Evolutionary conservation across 2,888 invertebrate species (phyloP).

Genomic region (Leptodirus hochenwartii): DNA sequence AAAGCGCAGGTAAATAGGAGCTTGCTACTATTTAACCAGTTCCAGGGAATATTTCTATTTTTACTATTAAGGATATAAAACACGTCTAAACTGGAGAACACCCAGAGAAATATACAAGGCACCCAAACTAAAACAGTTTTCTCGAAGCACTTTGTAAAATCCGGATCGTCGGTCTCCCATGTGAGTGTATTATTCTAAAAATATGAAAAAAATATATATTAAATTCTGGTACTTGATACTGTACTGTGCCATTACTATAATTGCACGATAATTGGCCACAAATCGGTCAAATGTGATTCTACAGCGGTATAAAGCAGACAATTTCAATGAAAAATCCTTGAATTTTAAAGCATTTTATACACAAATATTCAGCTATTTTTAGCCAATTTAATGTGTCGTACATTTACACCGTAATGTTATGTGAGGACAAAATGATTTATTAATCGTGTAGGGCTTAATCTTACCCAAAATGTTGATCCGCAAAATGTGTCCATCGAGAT

Average conservation of each 20-base stretch:
- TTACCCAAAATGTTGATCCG: conserved; percentile 67
- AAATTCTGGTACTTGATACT: background rate
- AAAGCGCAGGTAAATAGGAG: conserved; percentile 42
- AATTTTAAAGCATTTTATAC: no score
- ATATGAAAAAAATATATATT: conserved; percentile 3
- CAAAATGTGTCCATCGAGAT: conserved; percentile 58
- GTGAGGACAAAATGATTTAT: no score
- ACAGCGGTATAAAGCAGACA: no score
- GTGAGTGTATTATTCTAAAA: conserved; percentile 53
- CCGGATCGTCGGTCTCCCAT: conserved; percentile 64
- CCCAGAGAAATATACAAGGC: conserved; percentile 73
- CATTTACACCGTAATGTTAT: no score
- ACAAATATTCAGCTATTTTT: no score
- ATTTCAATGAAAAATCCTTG: no score
- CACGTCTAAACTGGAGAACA: conserved; percentile 52
- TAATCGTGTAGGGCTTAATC: no score
- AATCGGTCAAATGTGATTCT: no score
- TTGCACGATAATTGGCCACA: no score
- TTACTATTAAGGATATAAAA: conserved; percentile 60
- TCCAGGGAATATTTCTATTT: conserved; percentile 63
- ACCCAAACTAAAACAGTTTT: conserved; percentile 79
- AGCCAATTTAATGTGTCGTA: no score
- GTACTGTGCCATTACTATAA: no score
- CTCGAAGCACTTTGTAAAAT: conserved; percentile 82
- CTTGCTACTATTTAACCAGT: conserved; percentile 51